Percentiles rank a stretch among this genome's conserved stretches.
These are phyloP conservation scores for Balaeniceps rex DNA, from an alignment of 2,113 vertebrate genomes.

Conservation along the genomic window DNA sequence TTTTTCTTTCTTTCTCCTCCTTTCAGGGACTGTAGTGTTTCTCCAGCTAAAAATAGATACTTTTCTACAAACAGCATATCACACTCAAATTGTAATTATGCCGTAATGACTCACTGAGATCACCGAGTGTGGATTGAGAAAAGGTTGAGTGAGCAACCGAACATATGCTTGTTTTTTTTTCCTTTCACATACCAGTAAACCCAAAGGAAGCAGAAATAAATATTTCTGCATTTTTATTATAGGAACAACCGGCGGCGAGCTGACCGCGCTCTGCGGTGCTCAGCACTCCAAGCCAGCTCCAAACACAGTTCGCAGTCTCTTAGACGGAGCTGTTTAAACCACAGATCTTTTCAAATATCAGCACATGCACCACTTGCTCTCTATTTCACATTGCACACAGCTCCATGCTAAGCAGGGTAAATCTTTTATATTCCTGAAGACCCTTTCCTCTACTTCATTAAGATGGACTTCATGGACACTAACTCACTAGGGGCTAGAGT, in stretches of 20 bases:
- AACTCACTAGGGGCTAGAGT: slow-evolving; percentile 16
- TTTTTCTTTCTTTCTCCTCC: not conserved
- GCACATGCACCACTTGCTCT: not conserved
- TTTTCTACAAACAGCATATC: slow-evolving; percentile 54
- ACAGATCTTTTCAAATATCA: not conserved
- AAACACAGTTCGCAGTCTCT: not conserved
- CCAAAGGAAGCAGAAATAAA: not conserved
- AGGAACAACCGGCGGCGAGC: not conserved
- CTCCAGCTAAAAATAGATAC: slow-evolving; percentile 55
- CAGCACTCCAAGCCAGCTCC: not conserved
- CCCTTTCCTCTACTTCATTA: slow-evolving; percentile 44
- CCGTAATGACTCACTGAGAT: slow-evolving; percentile 49
- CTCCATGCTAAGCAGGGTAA: slow-evolving; percentile 3
- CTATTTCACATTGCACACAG: not conserved
- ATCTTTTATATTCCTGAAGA: slow-evolving; percentile 52
- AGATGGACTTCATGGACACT: slow-evolving; percentile 41
- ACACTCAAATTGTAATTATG: slow-evolving; percentile 52
- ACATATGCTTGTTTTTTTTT: not conserved
- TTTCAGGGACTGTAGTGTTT: slow-evolving; percentile 16
- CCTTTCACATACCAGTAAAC: not conserved
- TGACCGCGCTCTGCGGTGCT: not conserved
- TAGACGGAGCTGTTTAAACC: not conserved
- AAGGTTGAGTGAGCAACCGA: slow-evolving; percentile 29
- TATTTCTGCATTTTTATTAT: not conserved
- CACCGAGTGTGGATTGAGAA: slow-evolving; percentile 19